These are phyloP conservation scores for Tipula vernalis DNA, from an alignment of 2,888 invertebrate species.

Conservation along the genomic window DNA sequence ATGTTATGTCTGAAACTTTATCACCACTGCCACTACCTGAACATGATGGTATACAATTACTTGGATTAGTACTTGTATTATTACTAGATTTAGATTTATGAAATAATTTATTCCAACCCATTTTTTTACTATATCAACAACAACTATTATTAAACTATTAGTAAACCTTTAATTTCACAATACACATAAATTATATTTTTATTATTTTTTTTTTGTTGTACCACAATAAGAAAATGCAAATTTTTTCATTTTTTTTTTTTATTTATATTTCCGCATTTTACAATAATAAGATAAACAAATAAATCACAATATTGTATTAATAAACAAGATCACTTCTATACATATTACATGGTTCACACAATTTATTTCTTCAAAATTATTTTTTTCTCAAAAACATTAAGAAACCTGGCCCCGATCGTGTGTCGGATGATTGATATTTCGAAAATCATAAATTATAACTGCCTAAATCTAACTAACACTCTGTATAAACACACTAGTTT, in stretches of 20 bases:
- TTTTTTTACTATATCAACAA: neutral
- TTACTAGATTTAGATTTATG: neutral
- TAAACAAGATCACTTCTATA: neutral
- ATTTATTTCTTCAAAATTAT: neutral
- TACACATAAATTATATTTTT: neutral
- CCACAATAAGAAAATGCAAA: neutral
- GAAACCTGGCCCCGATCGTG: neutral
- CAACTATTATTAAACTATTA: neutral
- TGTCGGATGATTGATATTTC: neutral
- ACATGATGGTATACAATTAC: neutral
- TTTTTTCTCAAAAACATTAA: neutral
- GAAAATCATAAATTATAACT: neutral
- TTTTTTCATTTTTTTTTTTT: neutral
- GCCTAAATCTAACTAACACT: neutral
- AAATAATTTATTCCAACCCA: conserved; percentile 8
- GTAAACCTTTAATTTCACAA: neutral
- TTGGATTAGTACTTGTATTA: neutral
- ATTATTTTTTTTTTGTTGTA: neutral
- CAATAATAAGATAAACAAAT: neutral
- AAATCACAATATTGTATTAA: neutral
- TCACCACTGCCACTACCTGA: neutral
- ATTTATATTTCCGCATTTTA: neutral
- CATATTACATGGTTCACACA: neutral
- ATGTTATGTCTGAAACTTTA: neutral
- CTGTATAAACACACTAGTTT: neutral